Conservation (phyloP, 2,888 invertebrate species). For the Pycnomerus fuliginosus region DNA sequence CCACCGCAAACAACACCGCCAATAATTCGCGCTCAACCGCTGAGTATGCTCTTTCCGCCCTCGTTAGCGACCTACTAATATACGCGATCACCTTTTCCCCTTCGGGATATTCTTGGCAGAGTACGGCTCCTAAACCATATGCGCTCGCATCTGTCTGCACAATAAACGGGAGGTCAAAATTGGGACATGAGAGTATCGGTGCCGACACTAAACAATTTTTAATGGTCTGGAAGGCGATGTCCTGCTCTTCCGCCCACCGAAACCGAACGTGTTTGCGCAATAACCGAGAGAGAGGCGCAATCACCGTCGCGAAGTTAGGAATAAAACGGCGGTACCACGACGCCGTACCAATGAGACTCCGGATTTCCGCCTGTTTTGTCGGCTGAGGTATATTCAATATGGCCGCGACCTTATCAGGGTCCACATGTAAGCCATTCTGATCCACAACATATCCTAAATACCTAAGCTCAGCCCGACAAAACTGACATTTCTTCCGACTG, state of each 20-base stretch:
- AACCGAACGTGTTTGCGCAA: too few relatives aligned
- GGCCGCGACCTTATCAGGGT: neutral
- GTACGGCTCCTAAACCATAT: constrained; percentile 29
- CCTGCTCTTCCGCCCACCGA: neutral
- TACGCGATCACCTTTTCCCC: constrained; percentile 33
- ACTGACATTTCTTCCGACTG: neutral
- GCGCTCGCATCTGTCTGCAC: constrained; percentile 32
- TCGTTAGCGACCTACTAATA: constrained; percentile 32
- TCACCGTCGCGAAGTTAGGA: neutral
- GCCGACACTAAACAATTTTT: neutral
- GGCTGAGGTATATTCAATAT: neutral
- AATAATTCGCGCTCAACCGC: constrained; percentile 35
- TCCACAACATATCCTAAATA: neutral
- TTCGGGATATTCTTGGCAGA: constrained; percentile 28
- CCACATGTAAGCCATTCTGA: neutral
- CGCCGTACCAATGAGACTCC: neutral
- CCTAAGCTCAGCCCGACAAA: neutral
- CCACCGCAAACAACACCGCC: too few relatives aligned
- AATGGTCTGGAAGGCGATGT: neutral
- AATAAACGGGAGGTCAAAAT: neutral
- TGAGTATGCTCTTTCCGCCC: constrained; percentile 32
- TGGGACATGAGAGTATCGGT: neutral
- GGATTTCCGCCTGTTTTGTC: neutral
- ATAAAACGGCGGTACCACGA: neutral
- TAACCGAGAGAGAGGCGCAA: neutral